phyloP scores from a whole-genome alignment of 1,140 invertebrate species.

The Drosophila funebris region DNA sequence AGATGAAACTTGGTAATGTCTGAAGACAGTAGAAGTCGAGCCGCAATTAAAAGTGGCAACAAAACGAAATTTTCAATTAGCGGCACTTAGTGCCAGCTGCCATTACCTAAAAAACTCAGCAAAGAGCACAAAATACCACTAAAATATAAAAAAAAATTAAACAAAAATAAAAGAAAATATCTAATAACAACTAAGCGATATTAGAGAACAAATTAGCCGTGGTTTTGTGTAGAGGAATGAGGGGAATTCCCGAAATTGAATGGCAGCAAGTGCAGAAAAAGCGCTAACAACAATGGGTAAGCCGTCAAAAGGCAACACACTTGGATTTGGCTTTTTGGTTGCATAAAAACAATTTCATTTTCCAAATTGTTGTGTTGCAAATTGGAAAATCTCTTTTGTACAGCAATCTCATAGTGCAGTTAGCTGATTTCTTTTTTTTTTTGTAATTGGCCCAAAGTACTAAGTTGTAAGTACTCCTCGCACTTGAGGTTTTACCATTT shows the following conservation, averaged over 20 bases:
- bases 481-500: conserved; percentile 13
- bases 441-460: conserved; percentile 46
- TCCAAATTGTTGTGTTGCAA: conserved; percentile 49
- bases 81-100: conserved; percentile 76
- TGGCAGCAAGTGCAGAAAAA: conserved; percentile 32
- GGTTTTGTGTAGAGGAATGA: background rate
- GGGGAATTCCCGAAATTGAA: conserved; percentile 44
- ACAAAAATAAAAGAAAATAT: conserved; percentile 47
- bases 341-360: conserved; percentile 54
- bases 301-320: conserved; percentile 28
- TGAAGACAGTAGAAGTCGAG: conserved; percentile 26
- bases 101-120: conserved; percentile 49
- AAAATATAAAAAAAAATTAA: conserved; percentile 30
- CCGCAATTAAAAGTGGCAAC: conserved; percentile 67
- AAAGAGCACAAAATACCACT: background rate
- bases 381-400: conserved; percentile 42
- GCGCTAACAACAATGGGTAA: conserved; percentile 33
- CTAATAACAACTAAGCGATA: conserved; percentile 79
- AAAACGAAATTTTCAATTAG: conserved; percentile 77
- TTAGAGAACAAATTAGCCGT: conserved; percentile 67
- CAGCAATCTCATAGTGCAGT: conserved; percentile 8
- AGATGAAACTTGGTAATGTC: conserved; percentile 31
- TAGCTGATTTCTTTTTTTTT: conserved; percentile 29
- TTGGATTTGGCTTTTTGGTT: conserved; percentile 27
- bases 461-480: conserved; percentile 19